A percentile compares a stretch with the other conserved stretches of the same genome.
These are phyloP conservation scores for Zaprionus capensis DNA, from an alignment of 1,140 invertebrate genomes.

Conservation along the genomic window DNA sequence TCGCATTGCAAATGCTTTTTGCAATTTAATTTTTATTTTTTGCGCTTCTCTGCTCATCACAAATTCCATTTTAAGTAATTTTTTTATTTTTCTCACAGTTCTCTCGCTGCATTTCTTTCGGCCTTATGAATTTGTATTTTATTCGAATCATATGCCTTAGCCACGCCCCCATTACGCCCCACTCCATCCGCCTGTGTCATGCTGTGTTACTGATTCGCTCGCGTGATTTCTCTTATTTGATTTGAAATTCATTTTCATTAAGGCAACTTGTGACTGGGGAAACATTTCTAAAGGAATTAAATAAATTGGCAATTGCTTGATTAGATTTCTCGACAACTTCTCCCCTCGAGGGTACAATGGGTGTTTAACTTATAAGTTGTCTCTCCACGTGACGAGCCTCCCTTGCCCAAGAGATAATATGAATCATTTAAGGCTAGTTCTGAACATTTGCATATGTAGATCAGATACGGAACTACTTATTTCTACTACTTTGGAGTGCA, in stretches of 20 bases:
- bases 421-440: no score
- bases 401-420: not conserved
- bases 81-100: constrained; percentile 7
- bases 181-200: not conserved
- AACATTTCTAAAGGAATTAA: not conserved
- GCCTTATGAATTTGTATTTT: constrained; percentile 47
- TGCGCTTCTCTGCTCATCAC: not conserved
- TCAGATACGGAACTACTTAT: no score
- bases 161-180: constrained; percentile 10
- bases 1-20: constrained; percentile 17
- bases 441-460: not conserved
- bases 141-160: constrained; percentile 16
- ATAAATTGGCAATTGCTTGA: constrained; percentile 27
- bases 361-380: not conserved
- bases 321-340: constrained; percentile 4
- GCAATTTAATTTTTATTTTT: constrained; percentile 23
- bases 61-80: constrained; percentile 23
- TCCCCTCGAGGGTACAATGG: not conserved
- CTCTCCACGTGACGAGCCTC: not conserved
- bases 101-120: constrained; percentile 4
- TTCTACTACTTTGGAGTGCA: not conserved
- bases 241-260: constrained; percentile 34
- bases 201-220: not conserved
- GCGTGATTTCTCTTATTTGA: constrained; percentile 24
- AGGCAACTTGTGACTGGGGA: constrained; percentile 12